phyloP scores from a whole-genome alignment of 2,888 invertebrate genomes.

The Epicampocera succincta region DNA sequence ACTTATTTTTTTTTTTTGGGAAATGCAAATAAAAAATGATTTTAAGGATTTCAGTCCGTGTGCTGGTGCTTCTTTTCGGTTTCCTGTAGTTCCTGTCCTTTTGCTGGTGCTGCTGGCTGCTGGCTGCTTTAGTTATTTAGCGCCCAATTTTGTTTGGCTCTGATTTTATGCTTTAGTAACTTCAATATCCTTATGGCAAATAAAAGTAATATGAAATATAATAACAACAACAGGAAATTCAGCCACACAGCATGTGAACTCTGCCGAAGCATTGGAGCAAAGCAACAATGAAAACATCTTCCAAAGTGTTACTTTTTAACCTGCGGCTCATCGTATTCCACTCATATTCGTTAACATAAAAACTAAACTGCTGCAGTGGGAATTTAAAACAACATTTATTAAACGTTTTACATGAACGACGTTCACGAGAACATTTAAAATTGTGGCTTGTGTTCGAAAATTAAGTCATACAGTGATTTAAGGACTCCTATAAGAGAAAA shows the following conservation, averaged over 20 bases:
- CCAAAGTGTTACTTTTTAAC: slow-evolving; percentile 74
- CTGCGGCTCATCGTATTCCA: slow-evolving; percentile 72
- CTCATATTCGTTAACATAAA: slow-evolving; percentile 59
- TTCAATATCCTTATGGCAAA: slow-evolving; percentile 77
- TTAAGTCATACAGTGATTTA: no score
- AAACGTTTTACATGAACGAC: slow-evolving; percentile 42
- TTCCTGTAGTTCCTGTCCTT: slow-evolving; percentile 9
- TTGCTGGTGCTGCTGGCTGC: no score
- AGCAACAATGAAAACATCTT: slow-evolving; percentile 74
- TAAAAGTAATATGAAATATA: slow-evolving; percentile 73
- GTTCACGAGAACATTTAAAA: background rate
- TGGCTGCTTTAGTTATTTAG: slow-evolving; percentile 64
- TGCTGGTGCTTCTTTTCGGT: slow-evolving; percentile 11
- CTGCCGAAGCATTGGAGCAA: slow-evolving; percentile 62
- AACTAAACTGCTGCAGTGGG: slow-evolving; percentile 64
- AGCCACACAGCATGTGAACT: slow-evolving; percentile 18
- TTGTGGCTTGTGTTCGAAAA: background rate
- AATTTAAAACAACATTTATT: slow-evolving; percentile 49
- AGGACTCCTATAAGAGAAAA: no score
- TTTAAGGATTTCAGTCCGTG: slow-evolving; percentile 26
- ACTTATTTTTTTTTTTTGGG: no score
- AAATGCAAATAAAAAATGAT: slow-evolving; percentile 29
- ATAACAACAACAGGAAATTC: slow-evolving; percentile 72
- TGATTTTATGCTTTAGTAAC: slow-evolving; percentile 81
- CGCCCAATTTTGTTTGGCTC: slow-evolving; percentile 74